Evolutionary conservation across 2,797 vertebrate species (phyloP), one percentile per base, ranked within the genome.

Genomic region (Sphenopsis melanotis): DNA sequence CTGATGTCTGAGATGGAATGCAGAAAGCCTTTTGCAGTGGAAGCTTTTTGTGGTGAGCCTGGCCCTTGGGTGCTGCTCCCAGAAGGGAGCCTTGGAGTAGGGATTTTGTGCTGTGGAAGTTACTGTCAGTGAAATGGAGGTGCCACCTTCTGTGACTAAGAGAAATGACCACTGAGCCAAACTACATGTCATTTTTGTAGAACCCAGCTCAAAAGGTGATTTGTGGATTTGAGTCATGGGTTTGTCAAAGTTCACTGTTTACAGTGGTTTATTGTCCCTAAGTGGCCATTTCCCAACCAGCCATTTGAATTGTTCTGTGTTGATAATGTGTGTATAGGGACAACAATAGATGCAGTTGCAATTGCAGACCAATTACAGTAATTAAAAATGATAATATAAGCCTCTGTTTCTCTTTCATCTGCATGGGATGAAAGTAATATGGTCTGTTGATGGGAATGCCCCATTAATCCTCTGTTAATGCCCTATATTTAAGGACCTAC

Each of bases 21-120:
- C 37, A 55, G 55, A 65, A 75, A 64, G 44, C 30, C 15, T 82
- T 13, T 2, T 11, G 6, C 18, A 49, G 9, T 4, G 32, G 9
- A 34, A 39, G 21, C 1, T 34, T 42, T 53, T 29, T 1, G 4
- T 16, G 26, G 42, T 39, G 52, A 87, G 34, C 52, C 49, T 83
- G 46, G 12, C 22, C 17, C 23, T 70, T 18, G 19, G 21, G 4
- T 10, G 0, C 23, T 27, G 32, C n/a, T 82, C 63, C 65, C 24
- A 39, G 36, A 47, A 47, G 7, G 24, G 32, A 56, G 1, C 37
- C 34, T 1, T 2, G 1, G 34, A 27, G 30, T 4, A 15, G n/a
- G 12, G 5, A 0, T 0, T 36, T 23, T 10, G 23, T 24, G 0
- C 1, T 18, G 22, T 21, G 65, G 20, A 37, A 29, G 17, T 44